phyloP scores from a whole-genome alignment of 1,140 invertebrate species.

The Littorina saxatilis region DNA sequence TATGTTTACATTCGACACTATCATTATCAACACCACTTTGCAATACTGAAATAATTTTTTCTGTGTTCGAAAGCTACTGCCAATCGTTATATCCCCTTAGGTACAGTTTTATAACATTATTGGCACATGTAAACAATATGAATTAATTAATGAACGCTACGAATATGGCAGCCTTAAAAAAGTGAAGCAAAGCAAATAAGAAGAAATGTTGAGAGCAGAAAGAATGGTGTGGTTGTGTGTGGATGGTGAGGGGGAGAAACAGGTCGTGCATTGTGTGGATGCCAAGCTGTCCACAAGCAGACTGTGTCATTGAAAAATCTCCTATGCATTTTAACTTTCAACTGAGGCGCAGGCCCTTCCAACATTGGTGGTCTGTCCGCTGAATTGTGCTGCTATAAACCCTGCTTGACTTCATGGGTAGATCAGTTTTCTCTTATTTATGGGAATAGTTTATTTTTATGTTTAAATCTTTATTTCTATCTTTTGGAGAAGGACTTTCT shows the following conservation, averaged over 20 bases:
- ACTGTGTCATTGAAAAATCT: background rate
- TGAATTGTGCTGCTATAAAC: background rate
- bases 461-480: background rate
- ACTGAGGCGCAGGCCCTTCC: background rate
- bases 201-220: background rate
- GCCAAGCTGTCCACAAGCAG: background rate
- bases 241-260: background rate
- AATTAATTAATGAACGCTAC: background rate
- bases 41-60: no score
- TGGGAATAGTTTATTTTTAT: background rate
- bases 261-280: background rate
- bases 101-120: no score
- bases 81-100: no score
- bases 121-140: no score
- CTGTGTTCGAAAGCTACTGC: no score
- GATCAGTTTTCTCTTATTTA: background rate
- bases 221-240: background rate
- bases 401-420: background rate
- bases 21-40: no score
- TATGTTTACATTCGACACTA: no score
- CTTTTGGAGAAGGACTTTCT: background rate
- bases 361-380: background rate
- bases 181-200: background rate
- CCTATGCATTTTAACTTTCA: constrained; percentile 2
- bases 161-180: background rate